Conservation (phyloP, 92 coral and sea anemone genomes). For the Montipora capitata region DNA sequence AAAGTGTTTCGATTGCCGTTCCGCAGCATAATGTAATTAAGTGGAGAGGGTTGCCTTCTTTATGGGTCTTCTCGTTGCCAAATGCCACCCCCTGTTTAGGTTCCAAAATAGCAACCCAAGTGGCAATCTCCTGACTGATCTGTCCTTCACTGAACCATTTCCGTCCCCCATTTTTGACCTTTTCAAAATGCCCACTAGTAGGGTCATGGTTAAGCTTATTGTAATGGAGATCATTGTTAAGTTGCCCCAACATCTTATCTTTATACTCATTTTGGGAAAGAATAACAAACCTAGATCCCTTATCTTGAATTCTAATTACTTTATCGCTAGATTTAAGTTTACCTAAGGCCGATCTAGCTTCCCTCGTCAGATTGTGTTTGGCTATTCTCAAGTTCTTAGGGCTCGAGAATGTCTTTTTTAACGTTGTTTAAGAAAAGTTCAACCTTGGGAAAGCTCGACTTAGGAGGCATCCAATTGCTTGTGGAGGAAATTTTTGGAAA, state of each 20-base stretch:
- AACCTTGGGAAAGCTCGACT: slow-evolving; percentile 55
- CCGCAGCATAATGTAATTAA: no score
- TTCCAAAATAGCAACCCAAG: no score
- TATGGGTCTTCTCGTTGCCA: no score
- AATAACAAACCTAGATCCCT: slow-evolving; percentile 63
- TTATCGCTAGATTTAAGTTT: slow-evolving; percentile 53
- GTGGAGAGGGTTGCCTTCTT: no score
- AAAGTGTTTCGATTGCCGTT: no score
- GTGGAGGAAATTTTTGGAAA: slow-evolving; percentile 37
- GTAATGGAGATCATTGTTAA: slow-evolving; percentile 46
- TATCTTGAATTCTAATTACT: slow-evolving; percentile 60
- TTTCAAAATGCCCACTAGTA: no score
- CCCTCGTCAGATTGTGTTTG: slow-evolving; percentile 56
- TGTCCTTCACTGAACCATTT: no score
- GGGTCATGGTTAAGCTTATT: no score
- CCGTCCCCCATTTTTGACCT: no score
- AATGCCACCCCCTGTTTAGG: no score
- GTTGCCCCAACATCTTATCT: slow-evolving; percentile 47
- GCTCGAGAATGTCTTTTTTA: slow-evolving; percentile 59
- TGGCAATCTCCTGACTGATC: no score
- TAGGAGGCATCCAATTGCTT: slow-evolving; percentile 70
- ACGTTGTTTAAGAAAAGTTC: slow-evolving; percentile 62
- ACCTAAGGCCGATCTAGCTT: slow-evolving; percentile 37
- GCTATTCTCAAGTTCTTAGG: slow-evolving; percentile 53
- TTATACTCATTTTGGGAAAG: slow-evolving; percentile 26